Conservation (phyloP, 2,113 vertebrate genomes). For the Pandion haliaetus region DNA sequence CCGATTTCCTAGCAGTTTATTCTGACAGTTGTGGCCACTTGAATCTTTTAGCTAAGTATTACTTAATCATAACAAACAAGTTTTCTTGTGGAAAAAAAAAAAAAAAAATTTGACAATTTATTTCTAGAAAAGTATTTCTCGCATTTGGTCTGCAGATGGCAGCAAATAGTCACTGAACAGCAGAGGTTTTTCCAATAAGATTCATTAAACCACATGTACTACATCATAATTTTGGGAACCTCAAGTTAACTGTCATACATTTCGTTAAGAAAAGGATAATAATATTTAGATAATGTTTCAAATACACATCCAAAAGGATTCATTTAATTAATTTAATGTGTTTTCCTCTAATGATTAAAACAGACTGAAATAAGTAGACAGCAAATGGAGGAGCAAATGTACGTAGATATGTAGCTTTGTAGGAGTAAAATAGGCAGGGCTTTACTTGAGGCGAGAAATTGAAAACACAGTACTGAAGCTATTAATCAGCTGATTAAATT, state of each 20-base stretch:
- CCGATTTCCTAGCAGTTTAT: not conserved
- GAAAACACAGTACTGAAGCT: not conserved
- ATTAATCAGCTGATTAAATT: not conserved
- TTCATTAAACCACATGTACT: not conserved
- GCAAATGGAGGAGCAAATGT: not conserved
- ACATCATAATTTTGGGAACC: not conserved
- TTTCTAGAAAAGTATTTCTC: not conserved
- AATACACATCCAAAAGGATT: not conserved
- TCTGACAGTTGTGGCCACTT: not conserved
- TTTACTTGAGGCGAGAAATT: not conserved
- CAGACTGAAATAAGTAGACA: not conserved
- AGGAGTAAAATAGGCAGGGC: not conserved
- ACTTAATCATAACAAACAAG: not conserved
- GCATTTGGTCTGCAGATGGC: conserved; percentile 33
- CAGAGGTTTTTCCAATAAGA: not conserved
- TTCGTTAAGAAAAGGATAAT: not conserved
- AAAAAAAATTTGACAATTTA: not conserved
- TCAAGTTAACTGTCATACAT: not conserved
- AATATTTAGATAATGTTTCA: not conserved
- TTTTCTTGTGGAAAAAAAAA: not conserved
- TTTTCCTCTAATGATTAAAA: not conserved
- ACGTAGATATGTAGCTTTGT: not conserved
- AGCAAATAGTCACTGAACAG: conserved; percentile 11
- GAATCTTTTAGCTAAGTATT: not conserved
- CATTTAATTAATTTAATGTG: not conserved